Conservation (phyloP, 2,797 vertebrate species). For the Iguana delicatissima region DNA sequence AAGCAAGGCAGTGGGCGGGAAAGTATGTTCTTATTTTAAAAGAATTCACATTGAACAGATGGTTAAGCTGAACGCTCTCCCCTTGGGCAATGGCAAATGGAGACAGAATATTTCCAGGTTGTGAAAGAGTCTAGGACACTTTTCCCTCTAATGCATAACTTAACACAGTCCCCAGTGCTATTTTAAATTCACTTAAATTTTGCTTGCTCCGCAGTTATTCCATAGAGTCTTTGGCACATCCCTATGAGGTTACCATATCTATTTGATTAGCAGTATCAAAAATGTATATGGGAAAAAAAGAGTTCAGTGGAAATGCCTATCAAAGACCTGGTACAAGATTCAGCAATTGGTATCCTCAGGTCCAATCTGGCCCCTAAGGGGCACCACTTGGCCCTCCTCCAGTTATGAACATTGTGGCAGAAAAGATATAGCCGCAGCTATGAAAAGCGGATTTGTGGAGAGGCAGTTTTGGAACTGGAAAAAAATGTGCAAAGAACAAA, state of each 20-base stretch:
- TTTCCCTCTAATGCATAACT: neutral
- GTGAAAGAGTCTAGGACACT: constrained; percentile 8
- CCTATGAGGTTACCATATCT: neutral
- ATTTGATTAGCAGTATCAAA: constrained; percentile 6
- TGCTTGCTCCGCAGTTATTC: neutral
- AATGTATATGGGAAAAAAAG: neutral
- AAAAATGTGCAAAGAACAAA: constrained; percentile 12
- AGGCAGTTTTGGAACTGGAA: constrained; percentile 4
- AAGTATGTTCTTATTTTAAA: constrained; percentile 38
- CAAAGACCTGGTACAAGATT: neutral
- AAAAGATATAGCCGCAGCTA: constrained; percentile 10
- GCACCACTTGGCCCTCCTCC: neutral
- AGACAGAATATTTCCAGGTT: constrained; percentile 21
- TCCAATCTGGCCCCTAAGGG: neutral
- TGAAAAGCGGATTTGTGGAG: neutral
- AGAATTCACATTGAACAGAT: constrained; percentile 40
- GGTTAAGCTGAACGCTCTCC: constrained; percentile 22
- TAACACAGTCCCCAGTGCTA: neutral
- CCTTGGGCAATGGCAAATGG: constrained; percentile 13
- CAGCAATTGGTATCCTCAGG: neutral
- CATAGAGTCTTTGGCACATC: neutral
- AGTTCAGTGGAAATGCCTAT: neutral
- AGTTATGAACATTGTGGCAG: neutral
- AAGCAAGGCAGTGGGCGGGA: constrained; percentile 16
- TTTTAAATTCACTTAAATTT: neutral